A percentile compares a stretch with the other conserved stretches of the same genome.
These are phyloP conservation scores for Vannuccia rotundouncinata DNA, from an alignment of 2,888 invertebrate species.

Conservation along the genomic window DNA sequence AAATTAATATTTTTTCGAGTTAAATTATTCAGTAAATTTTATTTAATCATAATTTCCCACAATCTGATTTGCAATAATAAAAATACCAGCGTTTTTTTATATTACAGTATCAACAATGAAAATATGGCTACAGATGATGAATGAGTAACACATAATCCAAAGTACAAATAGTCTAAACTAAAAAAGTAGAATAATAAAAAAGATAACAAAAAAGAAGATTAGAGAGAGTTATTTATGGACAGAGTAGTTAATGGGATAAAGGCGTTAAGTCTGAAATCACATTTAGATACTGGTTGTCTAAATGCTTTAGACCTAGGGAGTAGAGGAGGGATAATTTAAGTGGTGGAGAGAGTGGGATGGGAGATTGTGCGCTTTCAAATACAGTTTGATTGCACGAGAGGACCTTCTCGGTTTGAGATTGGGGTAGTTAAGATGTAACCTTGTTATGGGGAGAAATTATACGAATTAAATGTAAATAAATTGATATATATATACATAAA, in stretches of 20 bases:
- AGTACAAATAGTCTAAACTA: neutral
- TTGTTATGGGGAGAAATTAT: no score
- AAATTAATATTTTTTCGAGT: no score
- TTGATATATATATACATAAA: no score
- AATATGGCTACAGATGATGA: neutral
- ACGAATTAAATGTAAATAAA: no score
- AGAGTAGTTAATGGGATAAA: no score
- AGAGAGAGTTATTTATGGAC: no score
- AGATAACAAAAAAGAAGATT: neutral
- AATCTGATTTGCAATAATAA: no score
- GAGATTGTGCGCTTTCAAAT: neutral
- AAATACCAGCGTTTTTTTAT: no score
- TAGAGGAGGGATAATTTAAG: slow-evolving; percentile 9
- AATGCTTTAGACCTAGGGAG: slow-evolving; percentile 12
- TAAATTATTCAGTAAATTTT: no score
- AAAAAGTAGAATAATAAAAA: neutral
- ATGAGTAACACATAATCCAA: neutral
- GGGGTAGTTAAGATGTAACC: neutral
- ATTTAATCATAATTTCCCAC: no score
- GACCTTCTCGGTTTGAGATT: slow-evolving; percentile 6
- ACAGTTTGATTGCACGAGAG: neutral
- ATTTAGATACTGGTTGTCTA: neutral
- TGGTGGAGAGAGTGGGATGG: neutral
- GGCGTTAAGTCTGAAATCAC: neutral
- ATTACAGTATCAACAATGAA: neutral